Base-by-base conservation (phyloP, 2,888 invertebrate genomes). In the Automeris io region DNA sequence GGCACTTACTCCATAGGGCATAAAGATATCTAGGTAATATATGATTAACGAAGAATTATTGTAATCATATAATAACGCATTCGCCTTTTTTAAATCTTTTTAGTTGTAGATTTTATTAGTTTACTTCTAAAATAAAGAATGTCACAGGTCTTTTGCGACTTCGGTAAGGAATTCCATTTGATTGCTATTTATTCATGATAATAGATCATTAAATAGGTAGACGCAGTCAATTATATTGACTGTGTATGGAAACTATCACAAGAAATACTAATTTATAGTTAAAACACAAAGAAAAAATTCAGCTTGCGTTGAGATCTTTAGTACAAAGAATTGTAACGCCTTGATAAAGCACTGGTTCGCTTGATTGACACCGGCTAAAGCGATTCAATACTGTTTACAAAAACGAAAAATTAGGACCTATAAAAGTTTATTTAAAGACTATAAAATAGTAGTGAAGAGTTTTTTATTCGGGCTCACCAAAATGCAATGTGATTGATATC, bases 131-230 rank as follows among this genome's bases (percentile, higher is more conserved):
- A 36, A 18, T 26, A 22, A 21, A 29, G 34, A 22, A 39, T 35
- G 34, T 35, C 34, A 58, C 66, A 67, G 66, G 66, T 67, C 54
- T 45, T 47, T 46, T 54, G 51, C 51, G 43, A 51, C 51, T 50
- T 48, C 60, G 49, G 57, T 50, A 47, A 51, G 51, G 54, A 55
- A 61, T 51, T 67, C 61, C 54, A 63, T 61, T 65, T 65, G 64
- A 67, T 61, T 54, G 47, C 56, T 62, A 52, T 57, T 59, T 56
- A 54, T 54, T 26, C 50, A 49, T 53, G 54, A 51, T 52, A 57
- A 53, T 51, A 52, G 33, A 29, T 39, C 23, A 33, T 39, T 39
- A 39, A 21, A 34, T 34, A 34, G 21, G 26, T 34, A 23, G 21
- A 16, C 6, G 21, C 23, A 29, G 29, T 29, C 34, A 39, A 39